Conservation (phyloP, 2,888 invertebrate species). For the Lasioglossum calceatum region DNA sequence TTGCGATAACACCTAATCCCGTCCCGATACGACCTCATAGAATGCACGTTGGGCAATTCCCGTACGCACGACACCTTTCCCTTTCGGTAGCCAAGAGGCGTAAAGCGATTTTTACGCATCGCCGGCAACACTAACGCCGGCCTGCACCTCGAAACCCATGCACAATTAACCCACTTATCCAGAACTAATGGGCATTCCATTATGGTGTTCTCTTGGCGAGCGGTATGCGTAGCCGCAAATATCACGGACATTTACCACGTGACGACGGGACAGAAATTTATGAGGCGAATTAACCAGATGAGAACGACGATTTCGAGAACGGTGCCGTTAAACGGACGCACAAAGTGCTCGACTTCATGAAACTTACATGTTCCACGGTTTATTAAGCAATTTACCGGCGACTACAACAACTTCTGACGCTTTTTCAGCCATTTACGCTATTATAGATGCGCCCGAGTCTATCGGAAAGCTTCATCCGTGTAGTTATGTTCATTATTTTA, state of each 20-base stretch:
- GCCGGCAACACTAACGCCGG: slow-evolving; percentile 57
- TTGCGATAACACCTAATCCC: slow-evolving; percentile 64
- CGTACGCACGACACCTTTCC: slow-evolving; percentile 72
- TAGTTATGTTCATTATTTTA: not conserved
- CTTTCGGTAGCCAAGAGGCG: slow-evolving; percentile 72
- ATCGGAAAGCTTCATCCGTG: not conserved
- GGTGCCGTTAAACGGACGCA: not conserved
- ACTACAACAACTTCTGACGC: not conserved
- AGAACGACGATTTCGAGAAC: slow-evolving; percentile 28
- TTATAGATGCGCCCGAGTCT: not conserved
- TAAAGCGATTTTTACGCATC: slow-evolving; percentile 73
- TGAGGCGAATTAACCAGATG: slow-evolving; percentile 31
- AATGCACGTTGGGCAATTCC: slow-evolving; percentile 45
- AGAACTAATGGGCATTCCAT: slow-evolving; percentile 77
- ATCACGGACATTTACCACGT: slow-evolving; percentile 50
- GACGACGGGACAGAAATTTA: slow-evolving; percentile 57
- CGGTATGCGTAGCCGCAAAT: slow-evolving; percentile 42
- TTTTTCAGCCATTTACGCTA: not conserved
- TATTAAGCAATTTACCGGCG: not conserved
- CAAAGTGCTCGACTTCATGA: not conserved
- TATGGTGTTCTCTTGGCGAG: slow-evolving; percentile 53
- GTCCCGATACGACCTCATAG: slow-evolving; percentile 29
- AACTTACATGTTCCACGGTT: not conserved
- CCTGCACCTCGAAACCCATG: slow-evolving; percentile 59
- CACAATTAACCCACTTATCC: slow-evolving; percentile 77